These are phyloP conservation scores for Drymonia ruficornis DNA, from an alignment of 2,888 invertebrate species.

Conservation along the genomic window DNA sequence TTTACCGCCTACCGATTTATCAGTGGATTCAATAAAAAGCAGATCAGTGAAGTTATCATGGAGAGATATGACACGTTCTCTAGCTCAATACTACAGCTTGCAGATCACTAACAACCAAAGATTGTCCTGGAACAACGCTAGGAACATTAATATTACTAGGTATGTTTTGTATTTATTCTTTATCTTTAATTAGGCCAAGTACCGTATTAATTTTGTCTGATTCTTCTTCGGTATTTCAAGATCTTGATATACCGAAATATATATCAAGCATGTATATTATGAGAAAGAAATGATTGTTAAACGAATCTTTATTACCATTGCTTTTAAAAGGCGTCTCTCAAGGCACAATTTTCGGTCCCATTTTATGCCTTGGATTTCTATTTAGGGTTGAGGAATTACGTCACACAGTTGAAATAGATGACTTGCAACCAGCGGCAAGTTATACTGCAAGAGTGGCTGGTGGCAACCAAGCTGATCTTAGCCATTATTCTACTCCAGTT, in stretches of 20 bases:
- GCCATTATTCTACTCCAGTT: constrained; percentile 71
- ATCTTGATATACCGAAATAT: too few species aligned
- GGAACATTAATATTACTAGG: constrained; percentile 74
- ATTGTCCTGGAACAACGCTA: constrained; percentile 71
- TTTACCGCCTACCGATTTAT: constrained; percentile 71
- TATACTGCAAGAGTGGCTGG: constrained; percentile 76
- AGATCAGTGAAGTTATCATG: constrained; percentile 76
- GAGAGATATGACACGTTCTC: constrained; percentile 67
- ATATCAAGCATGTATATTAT: too few species aligned
- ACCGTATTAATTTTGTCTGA: too few species aligned
- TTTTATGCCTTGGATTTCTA: background rate
- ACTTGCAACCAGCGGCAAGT: constrained; percentile 70
- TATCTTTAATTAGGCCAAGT: too few species aligned
- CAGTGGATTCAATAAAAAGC: constrained; percentile 74
- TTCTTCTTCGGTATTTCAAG: too few species aligned
- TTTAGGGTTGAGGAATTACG: constrained; percentile 72
- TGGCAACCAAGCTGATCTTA: constrained; percentile 76
- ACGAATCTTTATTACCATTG: too few species aligned
- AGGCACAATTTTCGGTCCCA: background rate
- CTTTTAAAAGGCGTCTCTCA: background rate
- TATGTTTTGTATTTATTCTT: constrained; percentile 32
- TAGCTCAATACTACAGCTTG: constrained; percentile 75
- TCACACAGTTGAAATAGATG: constrained; percentile 69
- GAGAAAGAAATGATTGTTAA: too few species aligned
- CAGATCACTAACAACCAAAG: constrained; percentile 70